Evolutionary conservation across 2,113 vertebrate species (phyloP).

Genomic region (Salvelinus fontinalis): DNA sequence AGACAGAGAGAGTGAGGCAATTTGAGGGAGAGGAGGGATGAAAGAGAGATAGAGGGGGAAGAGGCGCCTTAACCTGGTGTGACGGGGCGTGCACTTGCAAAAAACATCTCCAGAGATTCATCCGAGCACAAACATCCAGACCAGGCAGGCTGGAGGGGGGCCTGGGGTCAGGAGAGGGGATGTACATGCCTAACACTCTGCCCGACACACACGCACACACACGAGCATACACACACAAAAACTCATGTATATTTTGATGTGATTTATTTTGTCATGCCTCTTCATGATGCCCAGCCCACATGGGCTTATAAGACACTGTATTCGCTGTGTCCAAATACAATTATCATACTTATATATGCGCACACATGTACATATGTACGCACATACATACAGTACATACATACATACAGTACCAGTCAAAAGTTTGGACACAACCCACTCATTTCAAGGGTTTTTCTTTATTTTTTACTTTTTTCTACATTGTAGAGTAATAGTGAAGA

Average conservation of each 20-base stretch:
- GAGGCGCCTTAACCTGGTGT: slow-evolving; percentile 71
- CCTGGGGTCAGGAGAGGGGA: not conserved
- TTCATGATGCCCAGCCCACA: no score
- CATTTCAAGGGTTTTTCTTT: no score
- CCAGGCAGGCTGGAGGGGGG: slow-evolving; percentile 14
- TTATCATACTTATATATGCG: no score
- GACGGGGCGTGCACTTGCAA: slow-evolving; percentile 73
- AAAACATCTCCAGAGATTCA: slow-evolving; percentile 75
- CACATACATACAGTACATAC: slow-evolving; percentile 22
- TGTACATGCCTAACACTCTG: slow-evolving; percentile 14
- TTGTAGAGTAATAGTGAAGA: no score
- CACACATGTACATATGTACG: not conserved
- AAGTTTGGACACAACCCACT: no score
- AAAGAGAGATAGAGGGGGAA: slow-evolving; percentile 27
- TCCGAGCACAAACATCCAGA: slow-evolving; percentile 64
- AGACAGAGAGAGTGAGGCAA: slow-evolving; percentile 6
- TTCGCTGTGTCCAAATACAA: no score
- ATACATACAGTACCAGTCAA: slow-evolving; percentile 9
- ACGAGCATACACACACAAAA: slow-evolving; percentile 2
- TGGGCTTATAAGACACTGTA: no score
- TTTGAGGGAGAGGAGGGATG: slow-evolving; percentile 1
- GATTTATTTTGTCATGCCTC: no score
- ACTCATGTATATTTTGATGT: not conserved
- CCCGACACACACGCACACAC: slow-evolving; percentile 19
- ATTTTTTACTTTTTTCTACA: no score